Conservation (phyloP, 1,140 invertebrate genomes). For the Leptopilina clavipes region DNA sequence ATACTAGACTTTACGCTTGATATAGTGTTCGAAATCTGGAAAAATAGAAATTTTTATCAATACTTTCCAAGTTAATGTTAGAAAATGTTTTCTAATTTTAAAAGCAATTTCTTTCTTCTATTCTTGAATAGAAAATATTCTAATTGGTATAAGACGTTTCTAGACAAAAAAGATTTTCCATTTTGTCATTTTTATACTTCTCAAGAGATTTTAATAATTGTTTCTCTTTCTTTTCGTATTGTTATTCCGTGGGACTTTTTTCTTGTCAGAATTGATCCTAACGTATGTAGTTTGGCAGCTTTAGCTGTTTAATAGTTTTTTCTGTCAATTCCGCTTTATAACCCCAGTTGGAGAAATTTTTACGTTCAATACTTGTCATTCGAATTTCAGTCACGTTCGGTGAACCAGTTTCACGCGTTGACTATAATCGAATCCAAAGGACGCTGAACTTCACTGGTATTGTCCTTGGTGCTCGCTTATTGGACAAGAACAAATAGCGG, state of each 20-base stretch:
- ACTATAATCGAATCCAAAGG: conserved; percentile 33
- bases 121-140: too few species aligned
- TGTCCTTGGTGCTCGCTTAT: conserved; percentile 27
- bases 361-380: conserved; percentile 9
- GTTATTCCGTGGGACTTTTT: not conserved
- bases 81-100: too few species aligned
- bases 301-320: conserved; percentile 20
- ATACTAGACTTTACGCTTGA: not conserved
- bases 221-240: not conserved
- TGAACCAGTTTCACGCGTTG: conserved; percentile 33
- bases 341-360: not conserved
- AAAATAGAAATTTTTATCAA: not conserved
- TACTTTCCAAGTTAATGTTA: too few species aligned
- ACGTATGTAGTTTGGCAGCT: conserved; percentile 8
- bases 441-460: conserved; percentile 26
- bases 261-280: not conserved
- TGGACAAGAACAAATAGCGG: conserved; percentile 30
- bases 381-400: conserved; percentile 27
- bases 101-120: too few species aligned
- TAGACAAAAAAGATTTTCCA: too few species aligned
- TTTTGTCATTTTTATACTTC: too few species aligned
- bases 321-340: conserved; percentile 1
- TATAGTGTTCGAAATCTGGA: too few species aligned
- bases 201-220: not conserved
- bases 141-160: too few species aligned